A percentile compares a stretch with the other conserved stretches of the same genome.
phyloP scores from a whole-genome alignment of 1,140 invertebrate genomes.

The Ylistrum balloti region DNA sequence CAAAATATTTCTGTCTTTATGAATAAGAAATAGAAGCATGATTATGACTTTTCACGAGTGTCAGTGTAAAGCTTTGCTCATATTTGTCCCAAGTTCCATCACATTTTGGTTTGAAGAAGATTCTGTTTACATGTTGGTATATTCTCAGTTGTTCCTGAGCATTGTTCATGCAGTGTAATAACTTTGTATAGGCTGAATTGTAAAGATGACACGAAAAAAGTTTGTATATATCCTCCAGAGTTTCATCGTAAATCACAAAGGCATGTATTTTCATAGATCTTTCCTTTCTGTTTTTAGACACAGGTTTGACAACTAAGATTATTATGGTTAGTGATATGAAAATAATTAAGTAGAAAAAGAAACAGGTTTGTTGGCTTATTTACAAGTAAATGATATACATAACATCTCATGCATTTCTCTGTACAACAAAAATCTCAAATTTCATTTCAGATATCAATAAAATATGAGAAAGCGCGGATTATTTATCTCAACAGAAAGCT shows the following conservation, averaged over 20 bases:
- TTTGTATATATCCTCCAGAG: neutral
- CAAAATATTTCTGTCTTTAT: too few relatives aligned
- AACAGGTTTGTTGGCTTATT: neutral
- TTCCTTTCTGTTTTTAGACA: conserved; percentile 28
- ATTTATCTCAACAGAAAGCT: neutral
- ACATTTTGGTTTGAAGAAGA: too few relatives aligned
- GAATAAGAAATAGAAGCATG: too few relatives aligned
- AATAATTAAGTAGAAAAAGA: neutral
- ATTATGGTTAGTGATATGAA: too few relatives aligned
- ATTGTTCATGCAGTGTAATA: too few relatives aligned
- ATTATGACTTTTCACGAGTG: too few relatives aligned
- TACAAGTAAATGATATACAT: conserved; percentile 18
- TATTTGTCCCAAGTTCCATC: too few relatives aligned
- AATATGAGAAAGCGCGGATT: neutral
- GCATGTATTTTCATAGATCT: neutral
- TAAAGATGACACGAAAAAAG: neutral
- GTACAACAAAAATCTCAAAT: neutral
- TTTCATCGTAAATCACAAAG: neutral
- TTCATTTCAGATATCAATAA: neutral
- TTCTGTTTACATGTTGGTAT: too few relatives aligned
- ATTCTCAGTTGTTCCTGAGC: too few relatives aligned
- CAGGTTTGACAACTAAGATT: neutral
- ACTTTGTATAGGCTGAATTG: neutral
- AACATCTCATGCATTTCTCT: neutral
- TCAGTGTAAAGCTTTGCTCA: too few relatives aligned